Conservation (phyloP, 1,140 invertebrate species). For the Drosophila subpulchrella region DNA sequence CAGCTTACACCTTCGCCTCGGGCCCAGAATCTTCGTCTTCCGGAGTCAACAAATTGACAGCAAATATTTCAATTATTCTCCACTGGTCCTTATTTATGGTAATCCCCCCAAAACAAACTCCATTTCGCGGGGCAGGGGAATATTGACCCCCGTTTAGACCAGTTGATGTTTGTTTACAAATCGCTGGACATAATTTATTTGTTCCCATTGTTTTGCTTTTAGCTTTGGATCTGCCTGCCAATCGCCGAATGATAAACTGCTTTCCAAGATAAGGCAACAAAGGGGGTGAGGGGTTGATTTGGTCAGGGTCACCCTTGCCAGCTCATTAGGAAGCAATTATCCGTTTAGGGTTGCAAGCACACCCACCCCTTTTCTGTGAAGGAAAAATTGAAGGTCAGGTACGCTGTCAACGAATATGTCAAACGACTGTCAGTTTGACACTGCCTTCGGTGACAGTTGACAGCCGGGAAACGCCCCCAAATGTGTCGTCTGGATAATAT, state of each 20-base stretch:
- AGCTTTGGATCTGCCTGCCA: conserved; percentile 55
- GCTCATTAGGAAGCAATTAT: conserved; percentile 80
- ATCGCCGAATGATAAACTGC: conserved; percentile 76
- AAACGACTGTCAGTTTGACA: conserved; percentile 55
- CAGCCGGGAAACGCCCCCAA: conserved; percentile 66
- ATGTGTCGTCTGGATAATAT: conserved; percentile 69
- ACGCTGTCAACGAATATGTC: conserved; percentile 67
- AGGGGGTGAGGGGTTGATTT: conserved; percentile 14
- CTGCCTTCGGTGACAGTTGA: conserved; percentile 57
- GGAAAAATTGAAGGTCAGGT: conserved; percentile 72
- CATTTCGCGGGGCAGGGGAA: conserved; percentile 3
- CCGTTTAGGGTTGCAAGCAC: conserved; percentile 60
- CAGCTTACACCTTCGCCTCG: conserved; percentile 75
- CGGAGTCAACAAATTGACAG: conserved; percentile 79
- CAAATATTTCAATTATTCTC: conserved; percentile 80
- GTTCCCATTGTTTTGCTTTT: conserved; percentile 55
- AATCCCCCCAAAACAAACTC: conserved; percentile 13
- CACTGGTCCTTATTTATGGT: conserved; percentile 66
- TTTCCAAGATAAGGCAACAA: conserved; percentile 45
- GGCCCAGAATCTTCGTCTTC: conserved; percentile 42
- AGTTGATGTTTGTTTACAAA: conserved; percentile 71
- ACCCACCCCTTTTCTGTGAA: conserved; percentile 33
- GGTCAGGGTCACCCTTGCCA: conserved; percentile 19
- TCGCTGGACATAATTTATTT: conserved; percentile 78
- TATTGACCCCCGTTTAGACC: conserved; percentile 33